Conservation (phyloP, 1,140 invertebrate species). For the Phthorimaea operculella region DNA sequence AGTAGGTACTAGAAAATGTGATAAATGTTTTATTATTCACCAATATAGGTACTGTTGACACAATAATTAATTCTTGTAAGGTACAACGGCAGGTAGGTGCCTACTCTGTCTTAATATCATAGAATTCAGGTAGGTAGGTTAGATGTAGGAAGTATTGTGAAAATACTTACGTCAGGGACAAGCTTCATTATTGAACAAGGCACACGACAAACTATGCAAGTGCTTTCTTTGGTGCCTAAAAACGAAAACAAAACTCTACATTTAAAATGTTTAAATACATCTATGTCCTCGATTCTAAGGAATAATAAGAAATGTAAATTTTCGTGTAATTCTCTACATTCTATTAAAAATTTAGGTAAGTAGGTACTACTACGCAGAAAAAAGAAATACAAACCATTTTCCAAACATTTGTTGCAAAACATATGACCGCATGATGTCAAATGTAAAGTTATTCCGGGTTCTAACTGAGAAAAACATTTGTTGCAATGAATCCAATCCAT, state of each 20-base stretch:
- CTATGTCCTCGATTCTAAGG: not conserved
- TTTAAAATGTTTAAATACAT: too few species aligned
- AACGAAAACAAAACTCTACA: conserved; percentile 5
- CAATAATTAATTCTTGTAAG: too few species aligned
- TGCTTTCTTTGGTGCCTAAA: conserved; percentile 48
- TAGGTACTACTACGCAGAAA: conserved; percentile 1
- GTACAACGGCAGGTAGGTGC: too few species aligned
- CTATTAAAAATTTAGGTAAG: too few species aligned
- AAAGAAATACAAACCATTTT: conserved; percentile 39
- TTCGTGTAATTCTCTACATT: too few species aligned
- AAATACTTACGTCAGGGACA: conserved; percentile 54
- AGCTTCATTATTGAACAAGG: conserved; percentile 60
- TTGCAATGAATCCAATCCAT: conserved; percentile 69
- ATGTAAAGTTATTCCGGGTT: conserved; percentile 52
- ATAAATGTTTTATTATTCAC: too few species aligned
- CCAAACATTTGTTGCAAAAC: conserved; percentile 61
- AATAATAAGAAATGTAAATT: too few species aligned
- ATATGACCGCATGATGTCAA: conserved; percentile 67
- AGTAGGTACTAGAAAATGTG: too few species aligned
- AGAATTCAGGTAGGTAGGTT: too few species aligned
- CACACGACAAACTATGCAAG: conserved; percentile 55
- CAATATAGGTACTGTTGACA: too few species aligned
- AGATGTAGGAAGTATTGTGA: too few species aligned
- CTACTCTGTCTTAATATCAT: too few species aligned
- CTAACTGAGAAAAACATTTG: conserved; percentile 59